Base-by-base conservation (phyloP, 2,113 vertebrate genomes). In the Protobothrops mucrosquamatus region DNA sequence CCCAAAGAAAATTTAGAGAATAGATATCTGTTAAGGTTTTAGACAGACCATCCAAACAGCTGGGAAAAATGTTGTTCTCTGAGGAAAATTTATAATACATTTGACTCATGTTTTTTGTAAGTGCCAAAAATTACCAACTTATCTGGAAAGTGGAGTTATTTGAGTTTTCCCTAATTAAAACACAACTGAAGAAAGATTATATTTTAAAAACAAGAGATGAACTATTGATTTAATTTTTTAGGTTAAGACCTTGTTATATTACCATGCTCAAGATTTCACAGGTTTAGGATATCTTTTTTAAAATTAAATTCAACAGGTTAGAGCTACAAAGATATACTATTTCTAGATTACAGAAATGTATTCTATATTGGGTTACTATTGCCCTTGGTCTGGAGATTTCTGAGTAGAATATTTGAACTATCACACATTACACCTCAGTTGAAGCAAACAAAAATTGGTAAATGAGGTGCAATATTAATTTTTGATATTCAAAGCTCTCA, bases 31-130 rank as follows among this genome's bases (percentile, higher is more conserved):
- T 95, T 98, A 97, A 98, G 97, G 97, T 97, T 98, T 98, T 97
- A 97, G 96, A 97, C 95, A 97, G 95, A 97, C 95, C 96, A 96
- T 98, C 98, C 98, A 98, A 98, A 98, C 98, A 98, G 98, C 98
- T 98, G 98, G 98, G 97, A 98, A 98, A 98, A 95, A 98, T 98
- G 98, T 97, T 97, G 97, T 97, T 97, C 97, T 98, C 97, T 97
- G 94, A 98, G 97, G 97, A 96, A 98, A 97, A 98, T 97, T 97
- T 97, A 97, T 97, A 98, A 98, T 98, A 97, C 97, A 97, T 98
- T 98, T 98, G 98, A 98, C 97, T 98, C 97, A 98, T 98, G 97
- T 98, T 98, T 98, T 98, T 97, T 96, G 96, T 95, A 98, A 46
- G 95, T 94, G 98, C 98, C 98, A 98, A 97, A 98, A 98, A 96